Percentiles rank a stretch among this genome's conserved stretches.
phyloP scores from a whole-genome alignment of 2,113 vertebrate genomes.

The Callocephalon fimbriatum region DNA sequence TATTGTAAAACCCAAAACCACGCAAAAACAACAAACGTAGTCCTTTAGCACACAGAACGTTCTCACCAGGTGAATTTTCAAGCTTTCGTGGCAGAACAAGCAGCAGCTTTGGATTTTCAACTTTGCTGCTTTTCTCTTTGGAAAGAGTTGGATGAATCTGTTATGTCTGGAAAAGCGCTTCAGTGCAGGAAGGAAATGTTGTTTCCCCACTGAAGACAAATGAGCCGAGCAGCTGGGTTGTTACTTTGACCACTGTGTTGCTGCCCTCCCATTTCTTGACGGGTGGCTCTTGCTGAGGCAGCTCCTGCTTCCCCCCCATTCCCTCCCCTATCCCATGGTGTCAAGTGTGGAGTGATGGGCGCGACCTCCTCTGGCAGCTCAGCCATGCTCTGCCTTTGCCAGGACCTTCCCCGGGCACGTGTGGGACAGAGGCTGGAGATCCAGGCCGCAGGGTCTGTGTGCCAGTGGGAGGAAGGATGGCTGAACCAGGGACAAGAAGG shows the following conservation, averaged over 20 bases:
- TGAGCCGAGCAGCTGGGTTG: background rate
- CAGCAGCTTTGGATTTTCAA: background rate
- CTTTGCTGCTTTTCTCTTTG: background rate
- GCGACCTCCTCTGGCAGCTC: background rate
- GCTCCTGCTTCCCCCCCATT: too few relatives aligned
- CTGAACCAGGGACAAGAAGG: background rate
- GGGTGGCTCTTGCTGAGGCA: background rate
- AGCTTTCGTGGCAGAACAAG: background rate
- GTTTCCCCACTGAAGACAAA: background rate
- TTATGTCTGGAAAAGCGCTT: background rate
- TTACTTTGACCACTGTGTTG: background rate
- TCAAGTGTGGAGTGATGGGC: rapidly evolving
- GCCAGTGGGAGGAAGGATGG: background rate
- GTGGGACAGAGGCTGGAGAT: background rate
- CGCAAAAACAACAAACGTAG: background rate
- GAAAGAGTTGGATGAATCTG: background rate
- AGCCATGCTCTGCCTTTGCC: background rate
- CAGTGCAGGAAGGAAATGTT: background rate
- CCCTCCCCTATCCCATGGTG: background rate
- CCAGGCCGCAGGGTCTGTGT: background rate
- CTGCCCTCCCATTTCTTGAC: background rate
- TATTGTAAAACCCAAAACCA: background rate
- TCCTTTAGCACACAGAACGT: background rate
- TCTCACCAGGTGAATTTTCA: background rate
- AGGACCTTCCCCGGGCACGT: background rate